Evolutionary conservation across 2,888 invertebrate species (phyloP).

Genomic region (Herminia tarsipennalis): DNA sequence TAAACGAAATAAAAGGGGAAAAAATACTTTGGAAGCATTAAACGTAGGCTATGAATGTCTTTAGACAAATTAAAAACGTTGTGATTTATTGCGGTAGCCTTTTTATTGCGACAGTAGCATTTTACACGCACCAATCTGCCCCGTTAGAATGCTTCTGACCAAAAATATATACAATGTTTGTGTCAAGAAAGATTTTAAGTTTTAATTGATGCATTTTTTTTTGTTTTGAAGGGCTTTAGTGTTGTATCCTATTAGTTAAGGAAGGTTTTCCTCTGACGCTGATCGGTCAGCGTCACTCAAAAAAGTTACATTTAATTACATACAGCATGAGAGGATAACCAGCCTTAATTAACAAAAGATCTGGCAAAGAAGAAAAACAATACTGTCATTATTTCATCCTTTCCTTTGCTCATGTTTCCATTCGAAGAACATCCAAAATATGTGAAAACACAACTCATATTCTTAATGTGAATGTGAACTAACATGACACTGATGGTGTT

Average conservation of each 20-base stretch:
- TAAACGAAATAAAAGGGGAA: constrained; percentile 66
- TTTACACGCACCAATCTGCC: constrained; percentile 32
- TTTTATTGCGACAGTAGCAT: constrained; percentile 48
- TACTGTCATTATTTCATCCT: too few species aligned
- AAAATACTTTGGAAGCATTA: constrained; percentile 62
- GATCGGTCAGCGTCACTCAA: too few species aligned
- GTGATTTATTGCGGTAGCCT: constrained; percentile 62
- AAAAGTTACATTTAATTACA: too few species aligned
- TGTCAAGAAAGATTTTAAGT: neutral
- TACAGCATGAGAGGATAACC: too few species aligned
- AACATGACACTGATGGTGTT: neutral
- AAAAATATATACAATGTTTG: constrained; percentile 18
- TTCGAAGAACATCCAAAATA: too few species aligned
- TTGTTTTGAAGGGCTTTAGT: neutral
- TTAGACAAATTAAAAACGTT: constrained; percentile 68
- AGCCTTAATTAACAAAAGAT: too few species aligned
- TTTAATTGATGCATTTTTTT: neutral
- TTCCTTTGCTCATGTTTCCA: too few species aligned
- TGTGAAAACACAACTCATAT: too few species aligned
- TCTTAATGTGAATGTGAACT: too few species aligned
- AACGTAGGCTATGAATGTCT: constrained; percentile 63
- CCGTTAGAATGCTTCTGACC: constrained; percentile 31
- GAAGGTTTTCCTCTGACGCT: too few species aligned
- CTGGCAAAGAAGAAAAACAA: too few species aligned
- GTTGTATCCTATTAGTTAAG: neutral